Evolutionary conservation across 2,888 invertebrate genomes (phyloP).

Genomic region (Pherbina coryleti): DNA sequence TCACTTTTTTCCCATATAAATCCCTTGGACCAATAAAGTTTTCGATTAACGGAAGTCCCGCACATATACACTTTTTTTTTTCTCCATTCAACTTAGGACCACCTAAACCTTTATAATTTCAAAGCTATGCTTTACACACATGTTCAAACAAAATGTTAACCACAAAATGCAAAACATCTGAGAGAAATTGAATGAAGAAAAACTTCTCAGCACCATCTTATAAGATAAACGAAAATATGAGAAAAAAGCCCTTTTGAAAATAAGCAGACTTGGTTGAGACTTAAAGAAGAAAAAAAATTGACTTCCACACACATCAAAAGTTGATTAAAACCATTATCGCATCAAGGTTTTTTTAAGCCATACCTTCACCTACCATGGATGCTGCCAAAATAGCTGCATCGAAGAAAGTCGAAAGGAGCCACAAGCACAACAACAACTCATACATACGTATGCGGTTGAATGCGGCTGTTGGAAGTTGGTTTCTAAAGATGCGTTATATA

Average conservation of each 20-base stretch:
- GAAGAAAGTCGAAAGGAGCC: not conserved
- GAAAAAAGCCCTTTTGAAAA: not conserved
- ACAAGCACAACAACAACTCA: not conserved
- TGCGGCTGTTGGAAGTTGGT: not conserved
- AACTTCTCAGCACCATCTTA: slow-evolving; percentile 6
- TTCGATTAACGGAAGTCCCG: no score
- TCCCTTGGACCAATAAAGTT: no score
- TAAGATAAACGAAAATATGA: not conserved
- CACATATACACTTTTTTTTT: no score
- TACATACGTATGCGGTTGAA: not conserved
- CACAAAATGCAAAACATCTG: slow-evolving; percentile 28
- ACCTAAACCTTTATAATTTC: not conserved
- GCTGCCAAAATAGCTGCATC: slow-evolving; percentile 23
- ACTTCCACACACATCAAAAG: slow-evolving; percentile 26
- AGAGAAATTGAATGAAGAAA: not conserved
- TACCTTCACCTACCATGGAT: not conserved
- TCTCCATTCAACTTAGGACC: no score
- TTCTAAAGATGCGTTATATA: not conserved
- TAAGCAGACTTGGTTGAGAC: not conserved
- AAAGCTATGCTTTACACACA: not conserved
- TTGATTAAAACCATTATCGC: slow-evolving; percentile 28
- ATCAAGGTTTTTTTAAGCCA: slow-evolving; percentile 17
- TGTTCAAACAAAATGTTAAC: slow-evolving; percentile 3
- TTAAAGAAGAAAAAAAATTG: not conserved
- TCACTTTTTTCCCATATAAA: no score